These are phyloP conservation scores for Progne subis DNA, from an alignment of 2,113 vertebrate species.

Conservation along the genomic window DNA sequence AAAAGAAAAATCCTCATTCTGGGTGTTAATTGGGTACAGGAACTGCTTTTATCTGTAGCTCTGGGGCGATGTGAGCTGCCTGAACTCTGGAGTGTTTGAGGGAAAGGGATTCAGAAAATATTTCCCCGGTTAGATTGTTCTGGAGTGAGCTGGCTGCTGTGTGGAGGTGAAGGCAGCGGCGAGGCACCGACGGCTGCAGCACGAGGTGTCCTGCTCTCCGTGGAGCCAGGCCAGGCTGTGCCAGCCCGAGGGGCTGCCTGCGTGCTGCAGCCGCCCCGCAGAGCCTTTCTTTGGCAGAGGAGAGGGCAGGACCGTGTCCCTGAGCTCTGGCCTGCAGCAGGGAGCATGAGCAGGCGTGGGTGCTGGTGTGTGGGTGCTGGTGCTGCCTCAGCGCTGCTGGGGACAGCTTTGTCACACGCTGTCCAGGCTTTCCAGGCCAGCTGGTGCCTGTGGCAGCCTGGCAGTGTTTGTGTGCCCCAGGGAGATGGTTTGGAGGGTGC, in stretches of 20 bases:
- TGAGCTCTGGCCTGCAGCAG: no score
- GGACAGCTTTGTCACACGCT: background rate
- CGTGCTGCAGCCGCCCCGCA: background rate
- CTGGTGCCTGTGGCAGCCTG: background rate
- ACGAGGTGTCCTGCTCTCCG: background rate
- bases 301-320: background rate
- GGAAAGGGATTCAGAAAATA: background rate
- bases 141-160: background rate
- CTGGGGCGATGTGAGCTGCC: background rate
- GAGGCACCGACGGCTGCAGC: background rate
- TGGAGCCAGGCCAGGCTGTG: background rate
- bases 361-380: no score
- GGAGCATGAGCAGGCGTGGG: no score
- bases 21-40: background rate
- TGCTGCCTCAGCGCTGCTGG: background rate
- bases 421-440: background rate
- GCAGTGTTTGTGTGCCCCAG: background rate
- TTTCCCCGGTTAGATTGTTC: background rate
- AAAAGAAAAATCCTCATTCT: background rate
- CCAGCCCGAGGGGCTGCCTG: background rate
- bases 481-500: background rate
- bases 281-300: background rate
- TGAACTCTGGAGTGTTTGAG: background rate
- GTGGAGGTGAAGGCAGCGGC: background rate
- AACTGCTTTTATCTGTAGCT: background rate